Conservation (phyloP, 2,797 vertebrate species). For the Remorina albescens region DNA sequence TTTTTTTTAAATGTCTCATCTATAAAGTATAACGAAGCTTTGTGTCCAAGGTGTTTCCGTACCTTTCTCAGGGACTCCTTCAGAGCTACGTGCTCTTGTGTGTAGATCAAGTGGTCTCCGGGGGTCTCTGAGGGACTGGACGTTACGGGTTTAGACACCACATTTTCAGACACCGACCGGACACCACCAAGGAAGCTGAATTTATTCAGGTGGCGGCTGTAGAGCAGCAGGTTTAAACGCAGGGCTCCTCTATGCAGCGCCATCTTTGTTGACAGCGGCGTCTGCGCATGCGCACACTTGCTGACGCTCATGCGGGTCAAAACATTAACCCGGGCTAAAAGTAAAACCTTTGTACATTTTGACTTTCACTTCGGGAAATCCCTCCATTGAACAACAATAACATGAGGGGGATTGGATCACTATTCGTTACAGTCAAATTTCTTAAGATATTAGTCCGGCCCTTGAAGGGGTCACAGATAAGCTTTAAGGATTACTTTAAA, state of each 20-base stretch:
- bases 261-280: slow-evolving; percentile 61
- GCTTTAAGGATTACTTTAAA: no score
- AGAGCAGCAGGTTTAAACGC: slow-evolving; percentile 21
- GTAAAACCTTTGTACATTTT: neutral
- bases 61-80: slow-evolving; percentile 86
- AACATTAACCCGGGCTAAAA: slow-evolving; percentile 12
- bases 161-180: slow-evolving; percentile 69
- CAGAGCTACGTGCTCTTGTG: slow-evolving; percentile 78
- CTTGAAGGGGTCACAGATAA: neutral
- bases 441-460: no score
- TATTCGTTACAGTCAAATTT: no score
- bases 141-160: slow-evolving; percentile 65
- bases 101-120: slow-evolving; percentile 72
- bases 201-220: slow-evolving; percentile 35
- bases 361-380: neutral
- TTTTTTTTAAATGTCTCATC: neutral
- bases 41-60: slow-evolving; percentile 36
- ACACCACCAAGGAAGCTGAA: slow-evolving; percentile 31
- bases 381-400: no score
- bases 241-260: slow-evolving; percentile 55
- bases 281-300: slow-evolving; percentile 83
- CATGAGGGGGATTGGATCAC: no score
- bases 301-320: neutral
- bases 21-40: neutral
- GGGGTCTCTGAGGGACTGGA: slow-evolving; percentile 21